Conservation (phyloP, 2,888 invertebrate genomes). For the Ethmia dodecea region DNA sequence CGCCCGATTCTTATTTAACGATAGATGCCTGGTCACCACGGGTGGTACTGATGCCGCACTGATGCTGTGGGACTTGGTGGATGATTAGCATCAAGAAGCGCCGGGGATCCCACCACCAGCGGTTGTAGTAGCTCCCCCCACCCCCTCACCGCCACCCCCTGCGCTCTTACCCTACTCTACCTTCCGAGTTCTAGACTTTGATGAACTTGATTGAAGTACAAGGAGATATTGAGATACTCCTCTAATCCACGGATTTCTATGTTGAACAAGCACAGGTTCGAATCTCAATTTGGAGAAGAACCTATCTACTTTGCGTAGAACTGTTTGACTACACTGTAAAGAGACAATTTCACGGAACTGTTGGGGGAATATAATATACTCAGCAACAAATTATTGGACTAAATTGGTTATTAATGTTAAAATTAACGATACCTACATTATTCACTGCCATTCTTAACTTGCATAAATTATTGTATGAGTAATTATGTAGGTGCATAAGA, state of each 20-base stretch:
- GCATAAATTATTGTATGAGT: conserved; percentile 23
- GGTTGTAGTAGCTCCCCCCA: conserved; percentile 57
- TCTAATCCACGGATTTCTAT: background rate
- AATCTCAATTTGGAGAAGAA: too few relatives aligned
- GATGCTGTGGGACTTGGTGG: conserved; percentile 93
- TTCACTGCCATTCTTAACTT: conserved; percentile 50
- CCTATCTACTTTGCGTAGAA: too few relatives aligned
- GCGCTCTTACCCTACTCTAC: conserved; percentile 39
- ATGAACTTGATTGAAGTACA: conserved; percentile 56
- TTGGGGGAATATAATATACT: too few relatives aligned
- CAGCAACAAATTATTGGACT: too few relatives aligned
- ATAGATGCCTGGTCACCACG: conserved; percentile 89
- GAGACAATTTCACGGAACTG: too few relatives aligned
- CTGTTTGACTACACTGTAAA: too few relatives aligned
- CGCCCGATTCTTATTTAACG: conserved; percentile 90
- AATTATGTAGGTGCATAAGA: conserved; percentile 23
- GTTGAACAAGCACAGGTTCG: too few relatives aligned
- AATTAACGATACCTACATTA: conserved; percentile 23
- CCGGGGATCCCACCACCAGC: conserved; percentile 50
- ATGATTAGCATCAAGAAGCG: conserved; percentile 80
- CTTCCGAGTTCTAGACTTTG: conserved; percentile 58
- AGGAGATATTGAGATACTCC: too few relatives aligned
- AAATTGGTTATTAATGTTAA: conserved; percentile 17
- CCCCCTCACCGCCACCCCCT: conserved; percentile 56
- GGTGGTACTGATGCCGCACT: conserved; percentile 93